Percentiles rank a stretch among this genome's conserved stretches.
Conservation (phyloP, 2,888 invertebrate genomes). For the Neelides folsomi region DNA sequence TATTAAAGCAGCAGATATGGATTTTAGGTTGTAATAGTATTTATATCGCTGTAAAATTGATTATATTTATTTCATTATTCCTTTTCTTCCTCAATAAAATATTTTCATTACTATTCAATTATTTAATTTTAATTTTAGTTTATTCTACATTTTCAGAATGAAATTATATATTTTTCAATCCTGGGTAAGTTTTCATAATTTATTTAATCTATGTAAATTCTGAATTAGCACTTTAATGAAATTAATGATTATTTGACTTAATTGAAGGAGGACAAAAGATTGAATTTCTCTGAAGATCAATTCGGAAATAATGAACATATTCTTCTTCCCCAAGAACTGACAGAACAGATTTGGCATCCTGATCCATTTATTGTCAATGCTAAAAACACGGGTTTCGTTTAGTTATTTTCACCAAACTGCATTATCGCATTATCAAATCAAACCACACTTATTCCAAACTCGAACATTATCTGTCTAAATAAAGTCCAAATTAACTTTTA, state of each 20-base stretch:
- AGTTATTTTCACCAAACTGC: not conserved
- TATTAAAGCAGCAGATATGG: slow-evolving; percentile 82
- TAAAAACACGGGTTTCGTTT: slow-evolving; percentile 58
- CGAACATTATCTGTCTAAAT: not conserved
- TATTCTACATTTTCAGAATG: not conserved
- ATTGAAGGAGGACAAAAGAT: slow-evolving; percentile 49
- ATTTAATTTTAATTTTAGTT: too few relatives aligned
- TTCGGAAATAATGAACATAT: slow-evolving; percentile 69
- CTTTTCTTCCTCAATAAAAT: not conserved
- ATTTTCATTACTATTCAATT: not conserved
- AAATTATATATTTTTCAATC: not conserved
- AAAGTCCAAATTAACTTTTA: too few relatives aligned
- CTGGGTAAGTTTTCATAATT: not conserved
- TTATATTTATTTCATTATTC: not conserved
- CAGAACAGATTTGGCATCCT: slow-evolving; percentile 73
- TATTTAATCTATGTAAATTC: too few relatives aligned
- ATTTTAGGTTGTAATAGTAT: slow-evolving; percentile 54
- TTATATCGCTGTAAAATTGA: not conserved
- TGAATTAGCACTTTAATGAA: too few relatives aligned
- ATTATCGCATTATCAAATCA: too few relatives aligned
- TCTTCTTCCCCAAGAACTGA: slow-evolving; percentile 63
- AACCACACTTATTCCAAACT: not conserved
- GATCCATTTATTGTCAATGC: slow-evolving; percentile 74
- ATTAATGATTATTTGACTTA: slow-evolving; percentile 7
- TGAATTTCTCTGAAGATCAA: slow-evolving; percentile 60